Conservation (phyloP, 2,797 vertebrate species). For the Vultur gryphus region DNA sequence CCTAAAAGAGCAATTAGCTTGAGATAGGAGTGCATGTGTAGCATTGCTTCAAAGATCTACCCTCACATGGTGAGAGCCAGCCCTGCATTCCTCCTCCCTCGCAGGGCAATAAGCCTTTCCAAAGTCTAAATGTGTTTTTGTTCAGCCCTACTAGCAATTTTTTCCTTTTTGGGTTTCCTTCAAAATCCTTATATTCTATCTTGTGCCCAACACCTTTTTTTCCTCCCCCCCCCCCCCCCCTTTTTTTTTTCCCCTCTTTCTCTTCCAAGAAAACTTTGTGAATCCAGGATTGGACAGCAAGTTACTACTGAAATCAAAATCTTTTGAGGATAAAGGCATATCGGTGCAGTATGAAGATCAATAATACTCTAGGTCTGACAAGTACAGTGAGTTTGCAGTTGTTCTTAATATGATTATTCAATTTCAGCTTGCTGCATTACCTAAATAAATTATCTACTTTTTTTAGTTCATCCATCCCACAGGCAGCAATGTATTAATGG, state of each 20-base stretch:
- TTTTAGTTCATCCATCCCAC: background rate
- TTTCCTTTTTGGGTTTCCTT: background rate
- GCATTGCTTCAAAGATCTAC: background rate
- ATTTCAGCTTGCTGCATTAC: background rate
- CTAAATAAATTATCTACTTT: background rate
- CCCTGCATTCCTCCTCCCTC: background rate
- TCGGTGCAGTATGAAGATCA: background rate
- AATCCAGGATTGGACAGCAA: background rate
- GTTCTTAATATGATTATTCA: background rate
- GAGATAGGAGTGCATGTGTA: background rate
- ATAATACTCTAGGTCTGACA: background rate
- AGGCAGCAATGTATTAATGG: background rate
- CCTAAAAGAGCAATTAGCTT: background rate
- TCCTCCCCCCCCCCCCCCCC: no score
- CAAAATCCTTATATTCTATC: background rate
- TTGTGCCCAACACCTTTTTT: accelerated
- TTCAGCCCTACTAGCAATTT: background rate
- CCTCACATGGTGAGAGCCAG: background rate
- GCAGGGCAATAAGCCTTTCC: background rate
- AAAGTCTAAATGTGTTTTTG: background rate
- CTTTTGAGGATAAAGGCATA: background rate
- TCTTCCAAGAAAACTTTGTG: background rate
- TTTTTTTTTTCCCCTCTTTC: background rate
- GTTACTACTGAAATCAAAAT: background rate
- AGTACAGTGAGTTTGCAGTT: background rate